A percentile compares a stretch with the other conserved stretches of the same genome.
These are phyloP conservation scores for Himalopsyche tibetana DNA, from an alignment of 2,888 invertebrate species.

Conservation along the genomic window DNA sequence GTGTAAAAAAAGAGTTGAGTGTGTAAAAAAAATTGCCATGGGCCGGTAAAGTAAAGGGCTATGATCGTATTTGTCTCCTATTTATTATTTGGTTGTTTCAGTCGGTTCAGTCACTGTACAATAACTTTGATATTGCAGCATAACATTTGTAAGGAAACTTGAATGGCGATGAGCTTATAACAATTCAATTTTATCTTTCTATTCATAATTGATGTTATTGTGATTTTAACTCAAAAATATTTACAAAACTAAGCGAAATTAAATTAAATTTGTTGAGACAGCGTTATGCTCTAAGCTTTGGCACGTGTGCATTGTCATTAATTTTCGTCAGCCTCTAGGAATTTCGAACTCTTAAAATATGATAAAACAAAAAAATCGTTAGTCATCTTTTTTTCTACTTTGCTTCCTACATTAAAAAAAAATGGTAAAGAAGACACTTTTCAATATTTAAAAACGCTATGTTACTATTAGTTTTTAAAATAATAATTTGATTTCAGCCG, in stretches of 20 bases:
- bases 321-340: slow-evolving; percentile 8
- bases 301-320: slow-evolving; percentile 5
- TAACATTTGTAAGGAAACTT: background rate
- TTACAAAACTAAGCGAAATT: background rate
- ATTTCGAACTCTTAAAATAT: background rate
- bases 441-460: too few relatives aligned
- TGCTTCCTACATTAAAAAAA: background rate
- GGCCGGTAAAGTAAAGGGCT: too few relatives aligned
- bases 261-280: background rate
- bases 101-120: too few relatives aligned
- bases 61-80: too few relatives aligned
- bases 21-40: too few relatives aligned
- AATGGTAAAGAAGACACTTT: too few relatives aligned
- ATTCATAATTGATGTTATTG: background rate
- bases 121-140: too few relatives aligned
- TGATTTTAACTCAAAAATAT: background rate
- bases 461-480: too few relatives aligned
- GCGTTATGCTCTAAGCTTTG: background rate
- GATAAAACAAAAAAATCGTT: background rate
- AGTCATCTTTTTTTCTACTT: background rate
- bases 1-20: too few relatives aligned
- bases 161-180: background rate
- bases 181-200: background rate
- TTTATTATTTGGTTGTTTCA: too few relatives aligned
- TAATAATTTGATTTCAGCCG: too few relatives aligned